A percentile compares a stretch with the other conserved stretches of the same genome.
phyloP scores from a whole-genome alignment of 2,888 invertebrate species.

The Drosophila siamana region DNA sequence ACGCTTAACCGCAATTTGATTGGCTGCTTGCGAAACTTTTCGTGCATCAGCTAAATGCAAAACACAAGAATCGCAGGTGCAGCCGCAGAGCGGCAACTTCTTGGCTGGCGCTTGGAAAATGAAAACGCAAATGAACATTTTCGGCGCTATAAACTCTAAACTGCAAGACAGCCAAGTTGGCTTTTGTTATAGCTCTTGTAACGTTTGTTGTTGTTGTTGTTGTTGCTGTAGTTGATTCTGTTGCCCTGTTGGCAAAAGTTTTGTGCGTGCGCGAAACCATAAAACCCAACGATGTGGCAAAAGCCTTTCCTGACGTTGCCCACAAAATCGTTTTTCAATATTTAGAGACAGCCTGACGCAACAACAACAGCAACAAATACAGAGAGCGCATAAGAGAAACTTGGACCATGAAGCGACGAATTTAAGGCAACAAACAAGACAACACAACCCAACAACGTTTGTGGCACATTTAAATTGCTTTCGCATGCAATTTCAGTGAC shows the following conservation, averaged over 20 bases:
- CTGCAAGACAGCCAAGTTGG: conserved; percentile 55
- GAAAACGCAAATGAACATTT: conserved; percentile 61
- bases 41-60: conserved; percentile 51
- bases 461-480: conserved; percentile 29
- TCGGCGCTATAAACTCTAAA: conserved; percentile 53
- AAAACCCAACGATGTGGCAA: conserved; percentile 81
- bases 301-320: conserved; percentile 69
- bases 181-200: conserved; percentile 29
- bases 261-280: conserved; percentile 81
- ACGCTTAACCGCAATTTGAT: conserved; percentile 68
- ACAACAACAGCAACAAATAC: too few relatives aligned
- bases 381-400: not conserved
- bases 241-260: conserved; percentile 66
- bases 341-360: conserved; percentile 18
- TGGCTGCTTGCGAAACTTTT: conserved; percentile 63
- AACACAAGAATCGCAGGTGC: conserved; percentile 31
- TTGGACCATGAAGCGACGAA: conserved; percentile 2
- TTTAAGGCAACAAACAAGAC: conserved; percentile 16
- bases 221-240: conserved; percentile 35
- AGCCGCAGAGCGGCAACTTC: conserved; percentile 8
- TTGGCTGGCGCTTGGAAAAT: conserved; percentile 17
- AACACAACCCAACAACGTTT: conserved; percentile 13
- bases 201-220: conserved; percentile 25
- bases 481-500: conserved; percentile 37
- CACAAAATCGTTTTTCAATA: conserved; percentile 81